These are phyloP conservation scores for Meloe dianella DNA, from an alignment of 2,888 invertebrate genomes.

Conservation along the genomic window DNA sequence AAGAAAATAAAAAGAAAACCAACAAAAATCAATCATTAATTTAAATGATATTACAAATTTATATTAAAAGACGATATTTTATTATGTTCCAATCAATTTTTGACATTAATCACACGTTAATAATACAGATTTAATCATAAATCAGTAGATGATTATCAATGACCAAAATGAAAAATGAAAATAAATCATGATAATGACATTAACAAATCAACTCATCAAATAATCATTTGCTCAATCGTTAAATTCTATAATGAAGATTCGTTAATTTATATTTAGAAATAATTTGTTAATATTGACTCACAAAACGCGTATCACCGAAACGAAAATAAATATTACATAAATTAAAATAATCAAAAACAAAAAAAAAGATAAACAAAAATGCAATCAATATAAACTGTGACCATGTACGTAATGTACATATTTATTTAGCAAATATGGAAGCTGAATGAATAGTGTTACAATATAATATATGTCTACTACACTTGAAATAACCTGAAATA, in stretches of 20 bases:
- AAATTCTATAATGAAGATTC: not conserved
- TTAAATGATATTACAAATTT: not conserved
- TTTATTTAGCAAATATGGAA: constrained; percentile 14
- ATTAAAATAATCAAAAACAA: not conserved
- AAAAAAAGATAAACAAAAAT: too few species aligned
- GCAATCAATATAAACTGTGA: not conserved
- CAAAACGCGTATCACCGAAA: not conserved
- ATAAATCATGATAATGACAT: not conserved
- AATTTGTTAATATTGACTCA: not conserved
- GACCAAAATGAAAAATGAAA: not conserved
- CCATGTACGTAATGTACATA: constrained; percentile 3
- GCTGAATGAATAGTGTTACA: not conserved
- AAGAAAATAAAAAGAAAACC: not conserved
- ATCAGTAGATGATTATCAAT: constrained; percentile 11
- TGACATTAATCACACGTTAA: constrained; percentile 8
- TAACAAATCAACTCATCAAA: constrained; percentile 5
- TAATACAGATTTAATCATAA: constrained; percentile 9
- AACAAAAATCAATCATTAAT: not conserved
- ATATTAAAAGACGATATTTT: not conserved
- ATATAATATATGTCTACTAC: not conserved
- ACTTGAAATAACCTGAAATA: not conserved
- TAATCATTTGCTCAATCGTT: constrained; percentile 6
- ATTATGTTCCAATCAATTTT: not conserved
- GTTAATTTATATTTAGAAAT: not conserved
- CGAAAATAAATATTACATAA: constrained; percentile 27